Evolutionary conservation across 1,140 invertebrate species (phyloP).

Genomic region (Heliconius hermathena): DNA sequence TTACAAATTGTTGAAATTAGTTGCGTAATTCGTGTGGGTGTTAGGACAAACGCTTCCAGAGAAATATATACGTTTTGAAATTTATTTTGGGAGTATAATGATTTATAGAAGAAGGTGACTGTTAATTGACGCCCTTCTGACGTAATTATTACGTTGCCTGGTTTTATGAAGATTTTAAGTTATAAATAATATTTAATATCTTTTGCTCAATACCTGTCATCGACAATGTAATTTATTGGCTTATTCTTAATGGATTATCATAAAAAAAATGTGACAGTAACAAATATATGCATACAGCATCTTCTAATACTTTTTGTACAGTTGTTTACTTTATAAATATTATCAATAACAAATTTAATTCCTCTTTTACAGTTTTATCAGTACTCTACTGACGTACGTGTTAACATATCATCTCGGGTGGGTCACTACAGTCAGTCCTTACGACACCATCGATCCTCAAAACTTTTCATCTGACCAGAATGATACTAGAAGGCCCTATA

Average conservation of each 20-base stretch:
- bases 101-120: background rate
- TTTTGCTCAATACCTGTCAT: too few relatives aligned
- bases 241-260: too few relatives aligned
- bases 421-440: constrained; percentile 89
- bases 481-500: constrained; percentile 81
- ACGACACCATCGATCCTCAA: constrained; percentile 58
- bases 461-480: constrained; percentile 39
- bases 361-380: constrained; percentile 89
- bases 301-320: background rate
- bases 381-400: constrained; percentile 92
- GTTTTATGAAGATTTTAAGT: too few relatives aligned
- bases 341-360: background rate
- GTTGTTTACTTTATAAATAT: background rate
- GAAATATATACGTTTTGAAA: background rate
- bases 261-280: too few relatives aligned
- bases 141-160: too few relatives aligned
- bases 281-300: too few relatives aligned
- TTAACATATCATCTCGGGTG: constrained; percentile 95
- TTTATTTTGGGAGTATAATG: background rate
- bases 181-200: too few relatives aligned
- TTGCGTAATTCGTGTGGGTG: constrained; percentile 53
- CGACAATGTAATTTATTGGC: too few relatives aligned
- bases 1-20: constrained; percentile 50
- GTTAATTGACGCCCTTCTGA: background rate
- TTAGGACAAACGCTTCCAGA: background rate